A percentile compares a stretch with the other conserved stretches of the same genome.
Evolutionary conservation across 2,113 vertebrate genomes (phyloP).

Genomic region (Podarcis muralis): DNA sequence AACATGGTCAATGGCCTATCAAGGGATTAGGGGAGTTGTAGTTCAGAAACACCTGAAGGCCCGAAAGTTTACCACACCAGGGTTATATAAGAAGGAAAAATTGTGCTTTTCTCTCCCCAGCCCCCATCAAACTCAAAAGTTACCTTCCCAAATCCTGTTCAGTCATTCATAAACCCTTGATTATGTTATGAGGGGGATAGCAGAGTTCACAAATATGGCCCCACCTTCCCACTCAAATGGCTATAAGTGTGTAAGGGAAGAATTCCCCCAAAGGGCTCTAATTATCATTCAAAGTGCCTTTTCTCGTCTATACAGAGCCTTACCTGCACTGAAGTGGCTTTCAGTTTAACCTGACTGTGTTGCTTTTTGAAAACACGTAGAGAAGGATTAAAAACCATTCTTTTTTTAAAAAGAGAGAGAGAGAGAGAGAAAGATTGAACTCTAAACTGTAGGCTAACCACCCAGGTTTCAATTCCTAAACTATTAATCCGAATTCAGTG

Average conservation of each 20-base stretch:
- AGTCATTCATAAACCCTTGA: too few relatives aligned
- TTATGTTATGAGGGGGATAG: too few relatives aligned
- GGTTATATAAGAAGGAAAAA: not conserved
- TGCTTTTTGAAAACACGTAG: slow-evolving; percentile 1
- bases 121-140: not conserved
- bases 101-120: not conserved
- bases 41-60: too few relatives aligned
- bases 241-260: not conserved
- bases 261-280: not conserved
- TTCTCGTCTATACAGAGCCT: not conserved
- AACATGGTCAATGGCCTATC: too few relatives aligned
- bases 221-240: not conserved
- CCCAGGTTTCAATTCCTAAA: not conserved
- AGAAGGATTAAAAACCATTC: not conserved
- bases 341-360: slow-evolving; percentile 6
- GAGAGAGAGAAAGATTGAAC: too few relatives aligned
- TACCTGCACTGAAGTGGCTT: not conserved
- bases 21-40: too few relatives aligned
- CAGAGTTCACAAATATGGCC: not conserved
- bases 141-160: too few relatives aligned
- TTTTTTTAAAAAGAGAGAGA: too few relatives aligned
- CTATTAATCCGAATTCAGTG: not conserved
- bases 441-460: slow-evolving; percentile 7
- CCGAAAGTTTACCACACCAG: too few relatives aligned
- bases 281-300: not conserved